A percentile compares a stretch with the other conserved stretches of the same genome.
These are phyloP conservation scores for Drosophila neonasuta DNA, from an alignment of 2,888 invertebrate species.

Conservation along the genomic window DNA sequence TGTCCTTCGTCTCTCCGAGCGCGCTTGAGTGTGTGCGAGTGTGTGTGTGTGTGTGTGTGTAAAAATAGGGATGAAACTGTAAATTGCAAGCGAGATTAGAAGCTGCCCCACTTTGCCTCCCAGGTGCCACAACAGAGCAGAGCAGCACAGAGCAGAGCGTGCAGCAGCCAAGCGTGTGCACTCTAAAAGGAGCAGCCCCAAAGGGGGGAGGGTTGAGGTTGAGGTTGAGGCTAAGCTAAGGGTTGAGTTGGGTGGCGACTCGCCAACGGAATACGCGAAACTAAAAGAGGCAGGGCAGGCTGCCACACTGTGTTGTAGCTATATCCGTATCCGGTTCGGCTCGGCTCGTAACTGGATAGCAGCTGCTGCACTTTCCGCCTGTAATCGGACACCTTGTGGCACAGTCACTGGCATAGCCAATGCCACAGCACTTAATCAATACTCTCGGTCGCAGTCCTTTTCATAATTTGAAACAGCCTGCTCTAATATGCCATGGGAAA, in stretches of 20 bases:
- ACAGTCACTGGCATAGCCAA: constrained; percentile 1
- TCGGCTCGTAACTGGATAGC: constrained; percentile 45
- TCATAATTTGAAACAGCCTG: constrained; percentile 66
- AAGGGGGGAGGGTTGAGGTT: neutral
- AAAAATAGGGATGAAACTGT: constrained; percentile 65
- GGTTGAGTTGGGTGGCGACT: neutral
- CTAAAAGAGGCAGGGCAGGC: neutral
- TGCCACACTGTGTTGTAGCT: constrained; percentile 34
- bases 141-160: constrained; percentile 7
- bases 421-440: constrained; percentile 50
- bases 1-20: constrained; percentile 49
- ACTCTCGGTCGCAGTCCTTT: constrained; percentile 24
- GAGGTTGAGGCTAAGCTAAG: neutral
- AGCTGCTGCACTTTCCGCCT: constrained; percentile 62
- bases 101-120: constrained; percentile 4
- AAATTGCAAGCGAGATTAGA: constrained; percentile 32
- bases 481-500: constrained; percentile 66
- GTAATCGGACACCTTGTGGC: constrained; percentile 67
- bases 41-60: constrained; percentile 25
- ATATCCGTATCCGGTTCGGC: constrained; percentile 62
- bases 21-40: constrained; percentile 8
- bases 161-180: constrained; percentile 58
- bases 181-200: constrained; percentile 36
- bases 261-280: constrained; percentile 14
- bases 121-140: constrained; percentile 18